A percentile compares a stretch with the other conserved stretches of the same genome.
These are phyloP conservation scores for Limulus polyphemus DNA, from an alignment of 2,888 invertebrate species.

Conservation along the genomic window DNA sequence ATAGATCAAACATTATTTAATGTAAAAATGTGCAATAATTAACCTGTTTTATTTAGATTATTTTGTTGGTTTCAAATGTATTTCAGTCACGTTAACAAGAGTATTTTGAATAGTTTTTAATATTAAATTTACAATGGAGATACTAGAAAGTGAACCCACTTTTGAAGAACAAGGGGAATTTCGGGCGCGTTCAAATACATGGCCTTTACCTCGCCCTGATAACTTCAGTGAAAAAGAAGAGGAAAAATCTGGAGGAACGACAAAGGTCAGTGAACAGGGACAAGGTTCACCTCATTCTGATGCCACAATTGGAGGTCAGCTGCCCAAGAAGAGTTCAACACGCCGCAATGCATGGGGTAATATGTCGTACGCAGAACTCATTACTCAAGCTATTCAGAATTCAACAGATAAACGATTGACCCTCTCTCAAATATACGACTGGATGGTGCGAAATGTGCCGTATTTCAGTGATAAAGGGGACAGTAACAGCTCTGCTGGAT, in stretches of 20 bases:
- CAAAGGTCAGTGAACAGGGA: constrained; percentile 35
- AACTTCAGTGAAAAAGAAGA: constrained; percentile 55
- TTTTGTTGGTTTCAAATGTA: too few relatives aligned
- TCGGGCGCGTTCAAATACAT: constrained; percentile 90
- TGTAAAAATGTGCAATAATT: too few relatives aligned
- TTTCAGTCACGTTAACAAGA: too few relatives aligned
- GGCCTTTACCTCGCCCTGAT: constrained; percentile 87
- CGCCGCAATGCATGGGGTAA: constrained; percentile 96
- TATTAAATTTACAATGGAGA: constrained; percentile 10
- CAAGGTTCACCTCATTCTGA: neutral
- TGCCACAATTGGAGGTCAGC: constrained; percentile 29
- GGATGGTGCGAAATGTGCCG: constrained; percentile 99
- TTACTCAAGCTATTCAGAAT: constrained; percentile 95
- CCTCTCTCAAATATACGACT: constrained; percentile 97
- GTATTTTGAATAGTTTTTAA: too few relatives aligned
- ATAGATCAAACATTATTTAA: too few relatives aligned
- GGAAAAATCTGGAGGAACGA: constrained; percentile 20
- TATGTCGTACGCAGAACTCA: constrained; percentile 95
- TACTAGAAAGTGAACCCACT: constrained; percentile 18
- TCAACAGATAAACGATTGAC: constrained; percentile 91
- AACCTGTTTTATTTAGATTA: too few relatives aligned
- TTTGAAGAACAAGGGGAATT: constrained; percentile 51
- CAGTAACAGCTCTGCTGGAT: constrained; percentile 97
- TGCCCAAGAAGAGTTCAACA: constrained; percentile 79
- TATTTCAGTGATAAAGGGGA: constrained; percentile 99